Conservation (phyloP, 2,888 invertebrate genomes). For the Cheilosia vernalis region DNA sequence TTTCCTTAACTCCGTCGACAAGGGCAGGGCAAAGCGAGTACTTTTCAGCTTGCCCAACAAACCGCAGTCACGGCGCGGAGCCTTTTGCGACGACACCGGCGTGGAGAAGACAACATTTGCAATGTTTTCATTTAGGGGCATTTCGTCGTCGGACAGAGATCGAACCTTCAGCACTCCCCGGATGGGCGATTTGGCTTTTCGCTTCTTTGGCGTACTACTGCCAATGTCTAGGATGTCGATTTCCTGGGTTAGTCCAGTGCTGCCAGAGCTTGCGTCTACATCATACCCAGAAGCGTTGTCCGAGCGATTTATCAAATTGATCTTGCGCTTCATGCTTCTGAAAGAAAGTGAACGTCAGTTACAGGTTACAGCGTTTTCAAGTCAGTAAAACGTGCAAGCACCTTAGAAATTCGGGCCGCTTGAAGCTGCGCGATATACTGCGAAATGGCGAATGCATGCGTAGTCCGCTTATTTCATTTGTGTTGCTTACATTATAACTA, state of each 20-base stretch:
- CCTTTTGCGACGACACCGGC: constrained; percentile 87
- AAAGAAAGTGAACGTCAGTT: constrained; percentile 76
- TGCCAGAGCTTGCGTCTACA: constrained; percentile 85
- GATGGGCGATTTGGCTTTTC: constrained; percentile 84
- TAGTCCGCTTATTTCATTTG: constrained; percentile 81
- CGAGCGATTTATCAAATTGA: constrained; percentile 83
- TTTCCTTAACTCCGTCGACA: constrained; percentile 85
- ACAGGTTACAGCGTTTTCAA: not conserved
- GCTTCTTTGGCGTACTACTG: constrained; percentile 88
- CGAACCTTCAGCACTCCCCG: constrained; percentile 87
- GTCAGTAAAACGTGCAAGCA: constrained; percentile 30
- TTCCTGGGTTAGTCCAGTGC: constrained; percentile 89
- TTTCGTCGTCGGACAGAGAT: constrained; percentile 86
- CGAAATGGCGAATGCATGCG: constrained; percentile 82
- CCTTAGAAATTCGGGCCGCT: constrained; percentile 82
- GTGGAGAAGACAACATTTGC: constrained; percentile 92
- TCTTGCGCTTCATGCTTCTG: constrained; percentile 86
- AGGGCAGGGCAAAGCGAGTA: constrained; percentile 82
- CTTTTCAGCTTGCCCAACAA: constrained; percentile 84
- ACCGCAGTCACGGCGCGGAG: constrained; percentile 85
- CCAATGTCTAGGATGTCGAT: constrained; percentile 88
- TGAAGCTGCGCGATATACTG: constrained; percentile 81
- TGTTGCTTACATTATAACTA: constrained; percentile 81
- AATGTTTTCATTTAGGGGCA: constrained; percentile 84
- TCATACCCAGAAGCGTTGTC: constrained; percentile 80